Percentiles rank a stretch among this genome's conserved stretches.
phyloP scores from a whole-genome alignment of 2,888 invertebrate species.

The Lymantria dispar region DNA sequence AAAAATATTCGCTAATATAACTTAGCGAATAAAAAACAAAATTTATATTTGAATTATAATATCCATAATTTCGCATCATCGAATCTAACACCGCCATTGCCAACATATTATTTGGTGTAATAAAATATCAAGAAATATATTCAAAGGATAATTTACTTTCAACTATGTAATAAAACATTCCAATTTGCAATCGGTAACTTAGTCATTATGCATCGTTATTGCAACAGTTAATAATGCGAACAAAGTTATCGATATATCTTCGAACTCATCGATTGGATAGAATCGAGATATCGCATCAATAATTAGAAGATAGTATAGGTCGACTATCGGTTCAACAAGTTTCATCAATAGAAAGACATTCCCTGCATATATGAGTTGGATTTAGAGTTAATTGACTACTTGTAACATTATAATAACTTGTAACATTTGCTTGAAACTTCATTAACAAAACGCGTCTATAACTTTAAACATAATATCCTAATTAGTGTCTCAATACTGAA shows the following conservation, averaged over 20 bases:
- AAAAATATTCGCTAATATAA: too few relatives aligned
- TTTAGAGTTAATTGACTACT: not conserved
- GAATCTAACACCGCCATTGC: not conserved
- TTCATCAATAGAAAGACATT: conserved; percentile 29
- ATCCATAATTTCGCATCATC: too few relatives aligned
- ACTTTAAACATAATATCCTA: too few relatives aligned
- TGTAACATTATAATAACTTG: too few relatives aligned
- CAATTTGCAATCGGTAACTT: conserved; percentile 19
- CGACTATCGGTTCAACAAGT: conserved; percentile 4
- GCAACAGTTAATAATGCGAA: conserved; percentile 30
- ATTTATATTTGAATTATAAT: too few relatives aligned
- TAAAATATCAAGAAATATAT: not conserved
- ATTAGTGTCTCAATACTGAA: too few relatives aligned
- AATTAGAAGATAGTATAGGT: conserved; percentile 32
- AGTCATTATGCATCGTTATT: conserved; percentile 17
- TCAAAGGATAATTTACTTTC: conserved; percentile 1
- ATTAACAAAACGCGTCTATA: too few relatives aligned
- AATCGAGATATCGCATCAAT: conserved; percentile 32
- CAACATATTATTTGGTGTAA: not conserved
- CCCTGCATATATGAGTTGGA: conserved; percentile 1
- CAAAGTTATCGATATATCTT: conserved; percentile 30
- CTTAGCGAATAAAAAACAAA: too few relatives aligned
- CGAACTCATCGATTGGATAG: conserved; percentile 20
- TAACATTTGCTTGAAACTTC: too few relatives aligned
- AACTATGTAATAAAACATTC: conserved; percentile 6